Evolutionary conservation across 2,888 invertebrate species (phyloP).

Genomic region (Perizoma affinitatum): DNA sequence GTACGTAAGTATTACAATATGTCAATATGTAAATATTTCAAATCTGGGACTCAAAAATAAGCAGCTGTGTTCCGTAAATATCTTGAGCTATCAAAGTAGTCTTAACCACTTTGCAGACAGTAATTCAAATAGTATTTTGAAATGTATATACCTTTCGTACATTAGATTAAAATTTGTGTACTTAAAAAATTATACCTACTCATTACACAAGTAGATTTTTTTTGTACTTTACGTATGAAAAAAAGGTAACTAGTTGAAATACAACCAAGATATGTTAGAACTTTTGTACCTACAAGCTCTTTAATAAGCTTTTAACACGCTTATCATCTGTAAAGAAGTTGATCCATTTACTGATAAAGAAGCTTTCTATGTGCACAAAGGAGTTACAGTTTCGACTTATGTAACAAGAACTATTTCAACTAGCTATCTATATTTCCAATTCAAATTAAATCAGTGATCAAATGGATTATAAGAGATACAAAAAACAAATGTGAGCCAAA

Average conservation of each 20-base stretch:
- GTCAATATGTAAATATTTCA: constrained; percentile 33
- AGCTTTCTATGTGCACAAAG: constrained; percentile 42
- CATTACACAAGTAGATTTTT: no score
- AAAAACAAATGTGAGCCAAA: no score
- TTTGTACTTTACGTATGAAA: no score
- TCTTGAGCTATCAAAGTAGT: constrained; percentile 3
- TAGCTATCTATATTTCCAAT: no score
- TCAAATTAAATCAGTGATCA: no score
- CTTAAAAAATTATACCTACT: no score
- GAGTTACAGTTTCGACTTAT: constrained; percentile 31
- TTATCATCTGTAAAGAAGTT: constrained; percentile 28
- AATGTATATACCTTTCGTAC: no score
- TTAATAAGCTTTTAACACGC: constrained; percentile 10
- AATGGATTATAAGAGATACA: no score
- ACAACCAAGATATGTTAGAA: no score
- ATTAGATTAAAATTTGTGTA: no score
- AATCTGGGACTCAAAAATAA: constrained; percentile 30
- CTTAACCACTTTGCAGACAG: background rate
- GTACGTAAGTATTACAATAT: constrained; percentile 25
- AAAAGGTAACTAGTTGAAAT: no score
- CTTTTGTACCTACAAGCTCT: constrained; percentile 4
- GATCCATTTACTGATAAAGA: constrained; percentile 48
- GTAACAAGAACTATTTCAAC: constrained; percentile 14
- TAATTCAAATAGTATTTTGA: constrained; percentile 18
- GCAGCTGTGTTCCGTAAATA: constrained; percentile 22